Conservation (phyloP, 2,888 invertebrate genomes). For the Archaeoteleia sp. region DNA sequence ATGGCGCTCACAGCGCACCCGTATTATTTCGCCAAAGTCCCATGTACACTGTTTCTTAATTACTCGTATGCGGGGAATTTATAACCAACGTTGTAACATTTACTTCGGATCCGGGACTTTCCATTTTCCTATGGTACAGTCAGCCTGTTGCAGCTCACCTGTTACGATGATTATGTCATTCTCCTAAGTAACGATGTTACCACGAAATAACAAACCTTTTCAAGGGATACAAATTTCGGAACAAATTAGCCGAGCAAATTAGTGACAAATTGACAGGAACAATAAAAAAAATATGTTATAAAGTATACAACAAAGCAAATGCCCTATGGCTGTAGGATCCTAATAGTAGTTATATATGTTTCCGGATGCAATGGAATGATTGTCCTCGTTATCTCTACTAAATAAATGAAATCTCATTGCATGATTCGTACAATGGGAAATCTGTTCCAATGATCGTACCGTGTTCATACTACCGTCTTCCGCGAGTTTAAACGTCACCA, state of each 20-base stretch:
- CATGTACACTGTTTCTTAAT: slow-evolving; percentile 36
- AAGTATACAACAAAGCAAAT: too few species aligned
- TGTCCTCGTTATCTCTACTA: too few species aligned
- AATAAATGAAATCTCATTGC: too few species aligned
- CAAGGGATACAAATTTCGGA: too few species aligned
- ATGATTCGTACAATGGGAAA: not conserved
- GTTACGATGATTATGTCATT: not conserved
- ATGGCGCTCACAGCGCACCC: slow-evolving; percentile 30
- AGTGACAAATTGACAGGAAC: too few species aligned
- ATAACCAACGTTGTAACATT: slow-evolving; percentile 22
- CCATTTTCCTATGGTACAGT: slow-evolving; percentile 23
- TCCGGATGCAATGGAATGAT: too few species aligned
- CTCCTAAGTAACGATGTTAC: too few species aligned
- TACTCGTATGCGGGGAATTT: slow-evolving; percentile 26
- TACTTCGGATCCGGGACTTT: slow-evolving; percentile 28
- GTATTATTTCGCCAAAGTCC: slow-evolving; percentile 27
- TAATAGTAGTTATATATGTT: too few species aligned
- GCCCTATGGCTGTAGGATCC: too few species aligned
- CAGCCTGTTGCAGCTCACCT: slow-evolving; percentile 30
- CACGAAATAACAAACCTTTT: too few species aligned
- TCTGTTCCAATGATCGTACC: slow-evolving; percentile 16
- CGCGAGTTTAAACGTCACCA: slow-evolving; percentile 35
- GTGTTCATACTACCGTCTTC: slow-evolving; percentile 41
- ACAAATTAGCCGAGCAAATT: too few species aligned
- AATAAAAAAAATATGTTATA: too few species aligned